phyloP scores from a whole-genome alignment of 2,797 vertebrate species.

The Cossypha polioptera region DNA sequence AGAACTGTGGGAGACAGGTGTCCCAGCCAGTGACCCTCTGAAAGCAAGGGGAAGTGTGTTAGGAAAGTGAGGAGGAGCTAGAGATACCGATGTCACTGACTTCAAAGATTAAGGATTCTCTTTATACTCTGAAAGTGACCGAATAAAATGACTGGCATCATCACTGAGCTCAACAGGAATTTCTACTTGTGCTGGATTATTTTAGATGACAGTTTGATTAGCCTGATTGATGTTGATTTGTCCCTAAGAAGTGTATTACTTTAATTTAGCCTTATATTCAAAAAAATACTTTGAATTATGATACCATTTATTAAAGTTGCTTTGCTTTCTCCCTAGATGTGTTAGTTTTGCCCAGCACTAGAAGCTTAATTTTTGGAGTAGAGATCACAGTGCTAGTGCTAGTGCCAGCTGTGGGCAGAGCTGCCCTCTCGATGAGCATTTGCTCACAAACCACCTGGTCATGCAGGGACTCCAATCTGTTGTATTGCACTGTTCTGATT shows the following conservation, averaged over 20 bases:
- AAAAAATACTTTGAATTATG: neutral
- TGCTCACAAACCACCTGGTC: neutral
- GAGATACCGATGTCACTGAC: neutral
- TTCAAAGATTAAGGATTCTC: neutral
- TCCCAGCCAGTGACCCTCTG: neutral
- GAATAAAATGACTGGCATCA: neutral
- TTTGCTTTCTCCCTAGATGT: neutral
- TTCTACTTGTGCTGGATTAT: neutral
- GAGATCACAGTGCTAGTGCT: neutral
- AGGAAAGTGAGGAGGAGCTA: neutral
- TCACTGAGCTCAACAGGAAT: neutral
- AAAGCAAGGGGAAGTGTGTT: neutral
- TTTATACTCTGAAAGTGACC: neutral
- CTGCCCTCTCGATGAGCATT: neutral
- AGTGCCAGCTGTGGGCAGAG: neutral
- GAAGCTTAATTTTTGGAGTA: neutral
- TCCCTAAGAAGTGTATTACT: neutral
- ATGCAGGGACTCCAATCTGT: neutral
- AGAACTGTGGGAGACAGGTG: neutral
- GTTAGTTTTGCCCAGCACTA: neutral
- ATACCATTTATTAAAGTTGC: neutral
- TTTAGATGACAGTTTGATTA: neutral
- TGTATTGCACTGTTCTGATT: no score
- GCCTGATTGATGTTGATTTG: neutral
- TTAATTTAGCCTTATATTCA: neutral